Base-by-base conservation (phyloP, 2,797 vertebrate genomes). In the Eleutherodactylus coqui region DNA sequence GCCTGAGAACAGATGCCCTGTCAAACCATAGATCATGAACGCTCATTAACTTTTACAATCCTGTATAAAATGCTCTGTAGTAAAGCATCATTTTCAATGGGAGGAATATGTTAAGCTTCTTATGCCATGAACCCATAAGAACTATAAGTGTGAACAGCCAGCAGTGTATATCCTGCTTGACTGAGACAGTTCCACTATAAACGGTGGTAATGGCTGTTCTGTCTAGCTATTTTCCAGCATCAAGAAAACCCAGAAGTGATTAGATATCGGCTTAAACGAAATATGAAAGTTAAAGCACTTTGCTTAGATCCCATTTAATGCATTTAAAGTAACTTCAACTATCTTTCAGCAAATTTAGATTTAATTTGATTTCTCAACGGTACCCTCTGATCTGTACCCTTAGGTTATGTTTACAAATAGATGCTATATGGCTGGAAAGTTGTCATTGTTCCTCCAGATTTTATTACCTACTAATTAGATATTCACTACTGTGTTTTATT, bases 1-100 rank as follows among this genome's bases (percentile, higher is more conserved):
- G 87, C 85, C 90, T 90, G 90, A 90, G 89, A 93, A 90, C 92
- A 94, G 93, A 93, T 93, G 91, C 91, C 90, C 91, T 92, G 91
- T 93, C 91, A 92, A 87, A 91, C 90, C 89, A 88, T 93, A 93
- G 90, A 93, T 94, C 93, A 92, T 89, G 88, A 90, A 77, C 17
- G 86, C 90, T 92, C 92, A 93, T 94, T 93, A 94, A 93, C 88
- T 94, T 94, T 94, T 94, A 93, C 93, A 92, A 90, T 92, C 91
- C 92, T 92, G 92, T 91, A 93, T 93, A 93, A 92, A 94, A 93
- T 92, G 91, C 90, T 92, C 91, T 89, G 89, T 92, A 91, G 85
- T 91, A 90, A 90, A 93, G 88, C 89, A 90, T 91, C 89, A 86
- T 84, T 91, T 91, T 92, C 91, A 90, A 82, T 91, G 89, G 90